A percentile compares a stretch with the other conserved stretches of the same genome.
These are phyloP conservation scores for Hybognathus amarus DNA, from an alignment of 2,797 vertebrate species.

Conservation along the genomic window DNA sequence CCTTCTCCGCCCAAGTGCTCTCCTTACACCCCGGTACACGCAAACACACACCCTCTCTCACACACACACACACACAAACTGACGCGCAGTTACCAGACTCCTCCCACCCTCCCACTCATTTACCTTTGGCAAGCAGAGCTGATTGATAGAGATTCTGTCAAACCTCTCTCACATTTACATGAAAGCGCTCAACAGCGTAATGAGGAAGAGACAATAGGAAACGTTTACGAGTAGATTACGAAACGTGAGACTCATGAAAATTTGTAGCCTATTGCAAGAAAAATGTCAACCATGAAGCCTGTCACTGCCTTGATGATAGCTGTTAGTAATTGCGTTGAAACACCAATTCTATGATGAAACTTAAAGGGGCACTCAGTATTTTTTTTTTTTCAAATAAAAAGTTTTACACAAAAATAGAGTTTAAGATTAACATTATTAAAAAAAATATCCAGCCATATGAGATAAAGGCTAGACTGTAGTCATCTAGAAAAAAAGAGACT, in stretches of 20 bases:
- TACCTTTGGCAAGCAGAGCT: slow-evolving; percentile 30
- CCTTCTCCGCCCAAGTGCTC: slow-evolving; percentile 44
- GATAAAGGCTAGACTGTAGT: not conserved
- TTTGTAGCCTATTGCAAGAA: not conserved
- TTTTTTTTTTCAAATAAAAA: not conserved
- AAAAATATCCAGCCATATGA: not conserved
- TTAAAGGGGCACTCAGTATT: not conserved
- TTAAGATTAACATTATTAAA: not conserved
- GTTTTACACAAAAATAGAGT: not conserved
- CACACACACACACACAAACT: not conserved
- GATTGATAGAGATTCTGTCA: slow-evolving; percentile 34
- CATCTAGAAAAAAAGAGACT: not conserved
- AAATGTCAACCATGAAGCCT: not conserved
- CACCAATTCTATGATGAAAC: not conserved
- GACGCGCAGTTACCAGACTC: slow-evolving; percentile 36
- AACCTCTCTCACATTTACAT: slow-evolving; percentile 1
- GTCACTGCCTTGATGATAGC: slow-evolving; percentile 19
- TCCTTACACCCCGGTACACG: slow-evolving; percentile 32
- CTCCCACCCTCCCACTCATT: slow-evolving; percentile 39
- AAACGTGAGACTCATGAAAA: not conserved
- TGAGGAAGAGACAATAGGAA: slow-evolving; percentile 1
- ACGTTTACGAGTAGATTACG: slow-evolving; percentile 3
- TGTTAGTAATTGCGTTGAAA: not conserved
- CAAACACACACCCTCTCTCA: not conserved
- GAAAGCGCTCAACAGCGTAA: not conserved